Evolutionary conservation across 2,797 vertebrate species (phyloP).

Genomic region (Muraenolepis orangiensis): DNA sequence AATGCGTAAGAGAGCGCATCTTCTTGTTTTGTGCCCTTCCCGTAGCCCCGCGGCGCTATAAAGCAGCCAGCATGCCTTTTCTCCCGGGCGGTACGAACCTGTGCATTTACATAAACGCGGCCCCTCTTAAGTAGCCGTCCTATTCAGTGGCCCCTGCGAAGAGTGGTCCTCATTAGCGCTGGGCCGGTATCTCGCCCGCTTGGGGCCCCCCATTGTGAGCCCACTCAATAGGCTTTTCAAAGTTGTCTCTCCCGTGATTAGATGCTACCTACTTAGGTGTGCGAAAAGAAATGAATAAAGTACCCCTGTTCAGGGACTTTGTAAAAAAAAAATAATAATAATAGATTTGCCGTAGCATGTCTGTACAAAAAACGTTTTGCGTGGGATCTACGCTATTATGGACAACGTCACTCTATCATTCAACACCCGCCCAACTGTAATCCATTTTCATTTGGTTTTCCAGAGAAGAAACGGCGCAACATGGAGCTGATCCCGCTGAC

Average conservation of each 20-base stretch:
- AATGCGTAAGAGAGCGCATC: slow-evolving; percentile 75
- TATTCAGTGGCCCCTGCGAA: slow-evolving; percentile 69
- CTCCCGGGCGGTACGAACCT: slow-evolving; percentile 68
- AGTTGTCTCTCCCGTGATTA: slow-evolving; percentile 73
- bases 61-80: slow-evolving; percentile 69
- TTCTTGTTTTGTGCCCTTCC: slow-evolving; percentile 61
- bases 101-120: slow-evolving; percentile 77
- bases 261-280: slow-evolving; percentile 66
- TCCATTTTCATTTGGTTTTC: slow-evolving; percentile 10
- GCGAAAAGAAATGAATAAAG: slow-evolving; percentile 58
- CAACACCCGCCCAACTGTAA: not conserved
- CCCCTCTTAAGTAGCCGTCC: slow-evolving; percentile 67
- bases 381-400: slow-evolving; percentile 4
- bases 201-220: slow-evolving; percentile 67
- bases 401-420: too few relatives aligned
- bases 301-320: slow-evolving; percentile 61
- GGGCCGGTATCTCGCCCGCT: slow-evolving; percentile 62
- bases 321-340: too few relatives aligned
- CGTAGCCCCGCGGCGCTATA: slow-evolving; percentile 48
- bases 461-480: slow-evolving; percentile 87
- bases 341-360: slow-evolving; percentile 61
- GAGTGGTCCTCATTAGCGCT: slow-evolving; percentile 76
- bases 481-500: slow-evolving; percentile 94
- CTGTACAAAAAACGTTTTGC: slow-evolving; percentile 38
- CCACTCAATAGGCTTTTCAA: slow-evolving; percentile 76